Evolutionary conservation across 2,888 invertebrate genomes (phyloP).

Genomic region (Globia sparganii): DNA sequence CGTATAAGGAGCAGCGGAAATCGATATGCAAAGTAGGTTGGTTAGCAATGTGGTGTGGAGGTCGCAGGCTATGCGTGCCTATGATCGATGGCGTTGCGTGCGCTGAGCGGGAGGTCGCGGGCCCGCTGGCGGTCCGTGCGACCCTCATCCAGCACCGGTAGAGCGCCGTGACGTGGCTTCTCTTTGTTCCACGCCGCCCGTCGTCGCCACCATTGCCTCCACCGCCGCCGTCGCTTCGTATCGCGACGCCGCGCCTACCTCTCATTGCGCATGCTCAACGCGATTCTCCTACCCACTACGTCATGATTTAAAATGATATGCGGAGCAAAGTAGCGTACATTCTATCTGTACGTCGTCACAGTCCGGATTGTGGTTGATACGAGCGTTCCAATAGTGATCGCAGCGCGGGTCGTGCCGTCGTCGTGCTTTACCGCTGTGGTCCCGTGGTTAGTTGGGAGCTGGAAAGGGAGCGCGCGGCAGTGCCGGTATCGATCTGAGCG

Average conservation of each 20-base stretch:
- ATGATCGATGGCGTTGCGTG: slow-evolving; percentile 86
- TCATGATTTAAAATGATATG: slow-evolving; percentile 83
- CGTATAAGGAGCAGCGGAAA: slow-evolving; percentile 70
- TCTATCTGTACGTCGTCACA: slow-evolving; percentile 74
- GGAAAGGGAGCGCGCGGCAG: slow-evolving; percentile 84
- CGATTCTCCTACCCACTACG: slow-evolving; percentile 81
- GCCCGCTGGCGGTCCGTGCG: slow-evolving; percentile 68
- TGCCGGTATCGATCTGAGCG: slow-evolving; percentile 86
- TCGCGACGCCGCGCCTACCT: slow-evolving; percentile 85
- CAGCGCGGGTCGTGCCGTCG: slow-evolving; percentile 67
- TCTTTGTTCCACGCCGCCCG: slow-evolving; percentile 81
- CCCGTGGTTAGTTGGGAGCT: slow-evolving; percentile 77
- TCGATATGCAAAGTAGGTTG: slow-evolving; percentile 83
- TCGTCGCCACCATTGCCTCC: slow-evolving; percentile 78
- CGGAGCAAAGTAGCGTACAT: slow-evolving; percentile 78
- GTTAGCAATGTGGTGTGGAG: slow-evolving; percentile 77
- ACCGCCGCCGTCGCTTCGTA: slow-evolving; percentile 71
- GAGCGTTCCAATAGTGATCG: slow-evolving; percentile 69
- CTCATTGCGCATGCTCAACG: slow-evolving; percentile 84
- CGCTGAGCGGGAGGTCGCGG: slow-evolving; percentile 76
- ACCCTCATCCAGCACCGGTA: slow-evolving; percentile 75
- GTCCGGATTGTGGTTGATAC: slow-evolving; percentile 73
- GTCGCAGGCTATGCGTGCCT: slow-evolving; percentile 81
- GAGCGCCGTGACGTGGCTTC: slow-evolving; percentile 76
- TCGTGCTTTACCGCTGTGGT: slow-evolving; percentile 64